Conservation (phyloP, 2,113 vertebrate genomes). For the Pluvialis apricaria region DNA sequence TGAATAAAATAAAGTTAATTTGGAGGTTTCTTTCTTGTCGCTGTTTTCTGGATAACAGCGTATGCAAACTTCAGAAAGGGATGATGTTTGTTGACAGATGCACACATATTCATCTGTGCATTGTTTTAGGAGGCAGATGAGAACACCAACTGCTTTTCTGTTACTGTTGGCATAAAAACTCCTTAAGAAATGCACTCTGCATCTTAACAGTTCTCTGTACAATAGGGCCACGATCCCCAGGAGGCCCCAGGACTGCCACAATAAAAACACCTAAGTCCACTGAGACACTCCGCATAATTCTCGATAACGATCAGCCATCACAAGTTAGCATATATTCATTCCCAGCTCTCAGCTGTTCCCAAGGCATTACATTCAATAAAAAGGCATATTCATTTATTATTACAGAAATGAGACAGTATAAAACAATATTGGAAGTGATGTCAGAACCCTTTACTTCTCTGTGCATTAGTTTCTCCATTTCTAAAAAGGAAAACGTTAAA, state of each 20-base stretch:
- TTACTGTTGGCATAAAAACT: not conserved
- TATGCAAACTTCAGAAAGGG: not conserved
- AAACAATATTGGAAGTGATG: not conserved
- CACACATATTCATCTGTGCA: not conserved
- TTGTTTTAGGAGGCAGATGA: not conserved
- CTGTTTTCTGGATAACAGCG: not conserved
- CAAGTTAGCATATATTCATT: not conserved
- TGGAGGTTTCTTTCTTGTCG: constrained; percentile 8
- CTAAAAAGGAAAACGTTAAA: not conserved
- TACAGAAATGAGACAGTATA: not conserved
- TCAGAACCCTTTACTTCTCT: not conserved
- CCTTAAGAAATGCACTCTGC: not conserved
- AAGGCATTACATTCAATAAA: not conserved
- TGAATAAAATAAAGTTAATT: constrained; percentile 14
- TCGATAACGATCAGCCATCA: not conserved
- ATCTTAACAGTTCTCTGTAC: not conserved
- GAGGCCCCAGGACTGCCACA: not conserved
- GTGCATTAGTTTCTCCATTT: not conserved
- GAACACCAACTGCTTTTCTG: not conserved
- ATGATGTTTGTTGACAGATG: constrained; percentile 7
- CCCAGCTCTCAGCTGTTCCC: not conserved
- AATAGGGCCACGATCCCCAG: not conserved
- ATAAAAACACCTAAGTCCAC: not conserved
- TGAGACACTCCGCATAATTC: not conserved
- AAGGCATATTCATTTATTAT: not conserved